Percentiles rank a stretch among this genome's conserved stretches.
These are phyloP conservation scores for Steinernema khuongi DNA, from an alignment of 1,140 invertebrate species.

Conservation along the genomic window DNA sequence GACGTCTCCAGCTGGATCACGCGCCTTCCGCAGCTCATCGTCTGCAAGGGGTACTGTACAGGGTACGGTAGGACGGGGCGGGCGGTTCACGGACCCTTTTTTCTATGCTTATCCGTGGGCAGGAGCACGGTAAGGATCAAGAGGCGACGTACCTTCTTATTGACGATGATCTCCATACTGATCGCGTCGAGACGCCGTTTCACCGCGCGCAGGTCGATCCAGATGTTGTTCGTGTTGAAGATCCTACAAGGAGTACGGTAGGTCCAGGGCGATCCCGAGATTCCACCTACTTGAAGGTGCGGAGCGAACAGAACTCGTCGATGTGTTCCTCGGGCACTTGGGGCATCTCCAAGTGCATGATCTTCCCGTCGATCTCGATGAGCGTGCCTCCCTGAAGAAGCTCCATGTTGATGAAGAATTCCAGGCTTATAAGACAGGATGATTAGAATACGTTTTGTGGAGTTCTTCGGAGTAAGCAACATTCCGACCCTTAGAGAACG, in stretches of 20 bases:
- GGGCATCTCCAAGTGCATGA: slow-evolving; percentile 91
- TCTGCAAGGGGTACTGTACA: neutral
- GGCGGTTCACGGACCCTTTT: neutral
- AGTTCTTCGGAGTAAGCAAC: too few relatives aligned
- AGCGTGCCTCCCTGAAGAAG: slow-evolving; percentile 81
- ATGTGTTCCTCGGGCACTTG: slow-evolving; percentile 94
- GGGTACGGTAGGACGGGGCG: neutral
- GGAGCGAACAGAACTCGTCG: slow-evolving; percentile 97
- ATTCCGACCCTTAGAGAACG: too few relatives aligned
- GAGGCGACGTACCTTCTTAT: slow-evolving; percentile 55
- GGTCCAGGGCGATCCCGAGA: neutral
- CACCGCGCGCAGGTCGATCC: slow-evolving; percentile 86
- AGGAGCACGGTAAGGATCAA: neutral
- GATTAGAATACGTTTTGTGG: too few relatives aligned
- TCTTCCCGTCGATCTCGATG: slow-evolving; percentile 87
- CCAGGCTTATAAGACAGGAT: neutral
- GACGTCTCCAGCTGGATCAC: slow-evolving; percentile 56
- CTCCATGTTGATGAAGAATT: neutral
- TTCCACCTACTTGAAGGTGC: slow-evolving; percentile 75
- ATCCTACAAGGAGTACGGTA: slow-evolving; percentile 65
- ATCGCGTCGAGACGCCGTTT: slow-evolving; percentile 73
- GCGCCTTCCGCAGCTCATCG: slow-evolving; percentile 28
- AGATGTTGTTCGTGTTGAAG: slow-evolving; percentile 99
- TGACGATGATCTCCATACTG: slow-evolving; percentile 86
- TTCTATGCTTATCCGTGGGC: neutral